phyloP scores from a whole-genome alignment of 2,888 invertebrate species.

The Dynastes maya region DNA sequence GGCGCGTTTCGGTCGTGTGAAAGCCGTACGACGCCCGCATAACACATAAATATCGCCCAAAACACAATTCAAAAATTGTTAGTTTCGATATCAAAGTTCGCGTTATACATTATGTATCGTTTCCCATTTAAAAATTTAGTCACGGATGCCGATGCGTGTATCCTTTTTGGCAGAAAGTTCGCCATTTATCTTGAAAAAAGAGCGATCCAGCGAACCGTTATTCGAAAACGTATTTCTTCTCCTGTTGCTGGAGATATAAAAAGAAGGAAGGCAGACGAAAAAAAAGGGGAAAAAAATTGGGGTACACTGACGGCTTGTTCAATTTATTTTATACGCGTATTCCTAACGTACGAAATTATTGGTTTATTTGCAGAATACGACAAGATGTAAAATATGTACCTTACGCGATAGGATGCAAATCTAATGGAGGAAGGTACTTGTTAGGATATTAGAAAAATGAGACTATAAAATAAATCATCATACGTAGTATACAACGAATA shows the following conservation, averaged over 20 bases:
- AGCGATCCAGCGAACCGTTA: slow-evolving; percentile 10
- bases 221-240: slow-evolving; percentile 22
- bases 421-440: not conserved
- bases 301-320: slow-evolving; percentile 5
- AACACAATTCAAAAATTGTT: slow-evolving; percentile 32
- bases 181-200: slow-evolving; percentile 16
- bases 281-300: not conserved
- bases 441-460: not conserved
- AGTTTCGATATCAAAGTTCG: slow-evolving; percentile 16
- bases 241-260: slow-evolving; percentile 18
- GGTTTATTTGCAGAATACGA: slow-evolving; percentile 4
- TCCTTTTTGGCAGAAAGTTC: slow-evolving; percentile 1
- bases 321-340: slow-evolving; percentile 13
- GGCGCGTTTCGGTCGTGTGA: not conserved
- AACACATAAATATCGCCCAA: slow-evolving; percentile 23
- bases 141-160: slow-evolving; percentile 20
- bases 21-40: slow-evolving; percentile 3
- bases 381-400: not conserved
- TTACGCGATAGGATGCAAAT: not conserved
- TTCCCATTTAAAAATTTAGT: slow-evolving; percentile 29
- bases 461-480: not conserved
- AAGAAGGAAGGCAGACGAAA: not conserved
- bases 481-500: no score
- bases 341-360: not conserved
- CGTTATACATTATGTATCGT: slow-evolving; percentile 29